Base-by-base conservation (phyloP, 1,140 invertebrate species). In the Geopemphigus sp. region DNA sequence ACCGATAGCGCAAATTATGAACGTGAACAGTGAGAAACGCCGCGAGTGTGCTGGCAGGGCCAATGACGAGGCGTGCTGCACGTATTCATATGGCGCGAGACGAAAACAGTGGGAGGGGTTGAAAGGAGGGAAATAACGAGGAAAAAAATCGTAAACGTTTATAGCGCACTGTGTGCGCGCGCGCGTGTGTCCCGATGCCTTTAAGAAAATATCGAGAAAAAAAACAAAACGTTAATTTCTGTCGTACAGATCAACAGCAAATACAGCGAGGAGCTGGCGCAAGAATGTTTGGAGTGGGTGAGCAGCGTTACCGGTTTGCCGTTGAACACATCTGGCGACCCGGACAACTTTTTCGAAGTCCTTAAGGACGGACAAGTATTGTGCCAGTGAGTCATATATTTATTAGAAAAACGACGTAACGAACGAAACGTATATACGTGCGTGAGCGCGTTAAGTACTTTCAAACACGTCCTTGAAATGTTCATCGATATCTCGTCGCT, bases 221-320 rank as follows among this genome's bases (percentile, higher is more conserved):
- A 24, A 15, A 29, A 54, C 54, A 80, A 81, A 68, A 68, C 50
- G n/a, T 53, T 68, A 54, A 50, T 39, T 81, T 80, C 22, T 68
- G 78, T 91, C 91, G 32, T 39, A 29, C 88, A 97, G 95, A 94
- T 97, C 81, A 95, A 95, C 85, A 94, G 93, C 85, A 98, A 98
- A 88, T 98, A 97, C 88, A 97, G 93, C 85, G 94, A 96, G 85
- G 93, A 96, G 84, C 89, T 96, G 82, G 95, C 95, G 0, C 89
- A 92, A 82, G 94, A 97, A 88, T 91, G 91, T 83, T 87, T 98
- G 83, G 92, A 95, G 88, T 98, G 96, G 96, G 93, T 98, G 82
- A 91, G 92, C 84, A 87, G 88, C 17, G 90, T 97, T 57, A 95
- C 91, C 3, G 91, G 90, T 2, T 93, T 95, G 82, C 89, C 92